Conservation (phyloP, 2,888 invertebrate species). For the Alsophila aescularia region DNA sequence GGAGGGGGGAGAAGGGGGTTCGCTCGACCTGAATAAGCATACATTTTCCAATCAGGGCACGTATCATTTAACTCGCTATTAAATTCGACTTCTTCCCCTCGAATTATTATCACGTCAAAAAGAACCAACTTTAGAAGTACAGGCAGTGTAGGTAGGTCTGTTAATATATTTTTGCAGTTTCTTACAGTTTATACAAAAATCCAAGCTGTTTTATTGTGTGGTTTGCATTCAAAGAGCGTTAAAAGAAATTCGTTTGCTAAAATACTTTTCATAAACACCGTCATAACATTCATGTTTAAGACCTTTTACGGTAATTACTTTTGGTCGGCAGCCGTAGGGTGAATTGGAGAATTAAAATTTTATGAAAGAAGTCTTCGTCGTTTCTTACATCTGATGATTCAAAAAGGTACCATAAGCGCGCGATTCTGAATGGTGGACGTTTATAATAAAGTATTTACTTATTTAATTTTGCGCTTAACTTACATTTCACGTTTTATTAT, state of each 20-base stretch:
- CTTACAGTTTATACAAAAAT: conserved; percentile 27
- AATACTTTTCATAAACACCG: conserved; percentile 82
- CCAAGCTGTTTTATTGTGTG: conserved; percentile 65
- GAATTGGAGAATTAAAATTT: conserved; percentile 79
- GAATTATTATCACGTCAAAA: conserved; percentile 81
- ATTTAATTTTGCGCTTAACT: background rate
- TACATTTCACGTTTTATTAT: background rate
- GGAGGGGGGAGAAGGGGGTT: conserved; percentile 54
- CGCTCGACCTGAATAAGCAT: conserved; percentile 82
- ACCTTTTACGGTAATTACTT: conserved; percentile 83
- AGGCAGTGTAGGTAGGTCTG: conserved; percentile 50
- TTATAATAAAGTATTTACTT: background rate
- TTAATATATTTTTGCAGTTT: conserved; percentile 43
- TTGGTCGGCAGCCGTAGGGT: conserved; percentile 62
- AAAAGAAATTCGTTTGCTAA: conserved; percentile 67
- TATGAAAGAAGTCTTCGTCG: conserved; percentile 75
- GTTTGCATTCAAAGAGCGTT: conserved; percentile 66
- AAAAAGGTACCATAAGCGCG: conserved; percentile 36
- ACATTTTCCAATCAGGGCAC: conserved; percentile 85
- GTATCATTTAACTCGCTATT: conserved; percentile 85
- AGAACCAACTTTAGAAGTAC: conserved; percentile 47
- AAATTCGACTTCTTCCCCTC: conserved; percentile 83
- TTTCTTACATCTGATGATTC: conserved; percentile 62
- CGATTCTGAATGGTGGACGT: background rate
- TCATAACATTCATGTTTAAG: conserved; percentile 83